Evolutionary conservation across 1,140 invertebrate genomes (phyloP).

Genomic region (Drosophila ercepeae): DNA sequence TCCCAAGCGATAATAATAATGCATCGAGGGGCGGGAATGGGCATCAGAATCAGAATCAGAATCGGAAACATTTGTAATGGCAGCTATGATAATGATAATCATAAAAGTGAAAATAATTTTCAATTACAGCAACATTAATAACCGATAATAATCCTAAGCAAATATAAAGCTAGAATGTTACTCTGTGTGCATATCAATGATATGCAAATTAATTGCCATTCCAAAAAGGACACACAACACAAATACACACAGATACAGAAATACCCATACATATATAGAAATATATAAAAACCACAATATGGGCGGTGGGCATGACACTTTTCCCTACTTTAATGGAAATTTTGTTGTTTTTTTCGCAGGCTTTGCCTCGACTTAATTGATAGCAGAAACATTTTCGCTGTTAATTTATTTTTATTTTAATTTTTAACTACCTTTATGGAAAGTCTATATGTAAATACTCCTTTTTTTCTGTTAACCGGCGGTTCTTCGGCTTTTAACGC

Average conservation of each 20-base stretch:
- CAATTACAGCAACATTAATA: slow-evolving; percentile 82
- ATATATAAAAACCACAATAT: slow-evolving; percentile 68
- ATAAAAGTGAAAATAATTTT: slow-evolving; percentile 83
- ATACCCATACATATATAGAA: slow-evolving; percentile 48
- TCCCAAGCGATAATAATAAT: slow-evolving; percentile 67
- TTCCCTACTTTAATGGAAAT: slow-evolving; percentile 49
- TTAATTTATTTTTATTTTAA: slow-evolving; percentile 8
- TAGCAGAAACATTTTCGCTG: slow-evolving; percentile 37
- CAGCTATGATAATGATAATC: slow-evolving; percentile 75
- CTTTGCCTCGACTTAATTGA: slow-evolving; percentile 56
- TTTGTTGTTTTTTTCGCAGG: background rate
- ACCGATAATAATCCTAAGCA: slow-evolving; percentile 83
- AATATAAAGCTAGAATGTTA: slow-evolving; percentile 46
- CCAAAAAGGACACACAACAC: slow-evolving; percentile 41
- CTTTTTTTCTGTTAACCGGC: slow-evolving; percentile 2
- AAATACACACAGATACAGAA: background rate
- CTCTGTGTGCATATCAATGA: slow-evolving; percentile 75
- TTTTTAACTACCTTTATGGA: slow-evolving; percentile 27
- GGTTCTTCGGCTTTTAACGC: slow-evolving; percentile 71
- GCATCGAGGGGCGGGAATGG: slow-evolving; percentile 6
- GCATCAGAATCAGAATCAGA: background rate
- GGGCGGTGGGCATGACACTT: slow-evolving; percentile 4
- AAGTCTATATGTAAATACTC: background rate
- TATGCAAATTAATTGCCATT: slow-evolving; percentile 80
- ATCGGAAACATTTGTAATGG: slow-evolving; percentile 39